Base-by-base conservation (phyloP, 2,113 vertebrate genomes). In the Labrus mixtus region DNA sequence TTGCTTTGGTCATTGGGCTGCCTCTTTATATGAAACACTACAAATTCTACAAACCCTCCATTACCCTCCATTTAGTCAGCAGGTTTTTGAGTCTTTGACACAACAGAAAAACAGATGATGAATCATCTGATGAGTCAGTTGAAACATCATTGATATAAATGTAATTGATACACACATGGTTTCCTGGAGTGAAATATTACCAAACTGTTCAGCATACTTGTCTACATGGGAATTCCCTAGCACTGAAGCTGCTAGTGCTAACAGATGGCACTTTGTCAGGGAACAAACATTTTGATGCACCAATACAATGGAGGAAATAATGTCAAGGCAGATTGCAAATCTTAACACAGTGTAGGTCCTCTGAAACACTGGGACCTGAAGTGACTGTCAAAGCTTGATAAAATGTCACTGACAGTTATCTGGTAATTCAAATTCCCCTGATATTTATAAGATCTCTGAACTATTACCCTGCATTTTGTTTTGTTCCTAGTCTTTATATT, bases 251-350 rank as follows among this genome's bases (percentile, higher is more conserved):
- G 22, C 48, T 17, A 9, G 3, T 15, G 20, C 51, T 43, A 39
- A 73, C 80, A 81, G 75, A 73, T 59, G 59, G 56, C 66, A 54
- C 48, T 77, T 46, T 55, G 69, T 79, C 37, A 66, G 39, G 39
- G 66, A 54, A 64, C 19, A 45, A 33, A 23, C 43, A 33, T 37
- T 62, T 76, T 33, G 59, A 66, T 61, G 63, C 25, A 41, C 3
- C 50, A 53, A 45, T 59, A 66, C 50, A 57, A 29, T n/a, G 22
- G 53, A 53, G 37, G 53, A 11, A 53, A n/a, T 29, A 19, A 20
- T 23, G 16, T 20, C 36, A 58, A 54, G 33, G 23, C 36, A 20
- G 36, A 59, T 36, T 0, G 8, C n/a, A 29, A 51, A 65, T 78
- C 13, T 16, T 46, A 41, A 41, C 17, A 19, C 39, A 62, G 9